These are phyloP conservation scores for Rhineura floridana DNA, from an alignment of 2,113 vertebrate species.

Conservation along the genomic window DNA sequence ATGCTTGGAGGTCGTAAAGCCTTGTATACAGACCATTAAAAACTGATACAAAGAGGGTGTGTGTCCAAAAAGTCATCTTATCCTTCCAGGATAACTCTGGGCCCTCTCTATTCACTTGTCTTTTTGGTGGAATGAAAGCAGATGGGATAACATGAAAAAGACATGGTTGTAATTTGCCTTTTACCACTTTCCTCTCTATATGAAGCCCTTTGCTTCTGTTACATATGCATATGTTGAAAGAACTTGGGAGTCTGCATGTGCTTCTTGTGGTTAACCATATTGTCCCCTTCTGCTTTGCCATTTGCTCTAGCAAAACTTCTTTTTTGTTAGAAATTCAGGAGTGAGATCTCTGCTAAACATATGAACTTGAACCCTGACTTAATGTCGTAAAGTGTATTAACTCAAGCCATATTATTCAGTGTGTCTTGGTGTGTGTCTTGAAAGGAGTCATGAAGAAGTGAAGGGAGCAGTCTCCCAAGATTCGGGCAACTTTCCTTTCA, in stretches of 20 bases:
- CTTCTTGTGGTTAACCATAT: slow-evolving; percentile 14
- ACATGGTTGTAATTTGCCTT: slow-evolving; percentile 6
- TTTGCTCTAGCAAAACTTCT: slow-evolving; percentile 9
- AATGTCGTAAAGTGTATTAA: neutral
- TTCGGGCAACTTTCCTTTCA: neutral
- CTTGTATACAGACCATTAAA: neutral
- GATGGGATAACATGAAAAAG: slow-evolving; percentile 9
- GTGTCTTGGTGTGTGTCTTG: neutral
- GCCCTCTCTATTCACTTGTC: neutral
- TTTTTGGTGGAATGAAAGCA: slow-evolving; percentile 5
- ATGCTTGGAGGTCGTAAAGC: neutral
- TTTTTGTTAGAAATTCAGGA: slow-evolving; percentile 5
- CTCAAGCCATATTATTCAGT: neutral
- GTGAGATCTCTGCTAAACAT: slow-evolving; percentile 12
- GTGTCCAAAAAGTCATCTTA: neutral
- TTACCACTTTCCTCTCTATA: neutral
- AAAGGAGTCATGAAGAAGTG: neutral
- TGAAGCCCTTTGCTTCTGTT: neutral
- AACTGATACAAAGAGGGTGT: neutral
- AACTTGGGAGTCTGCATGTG: neutral
- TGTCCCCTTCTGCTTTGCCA: slow-evolving; percentile 7
- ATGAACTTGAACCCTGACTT: neutral
- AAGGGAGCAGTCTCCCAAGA: neutral
- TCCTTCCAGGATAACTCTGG: neutral
- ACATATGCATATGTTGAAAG: neutral